phyloP scores from a whole-genome alignment of 1,140 invertebrate species.

The Caenorhabditis latens region DNA sequence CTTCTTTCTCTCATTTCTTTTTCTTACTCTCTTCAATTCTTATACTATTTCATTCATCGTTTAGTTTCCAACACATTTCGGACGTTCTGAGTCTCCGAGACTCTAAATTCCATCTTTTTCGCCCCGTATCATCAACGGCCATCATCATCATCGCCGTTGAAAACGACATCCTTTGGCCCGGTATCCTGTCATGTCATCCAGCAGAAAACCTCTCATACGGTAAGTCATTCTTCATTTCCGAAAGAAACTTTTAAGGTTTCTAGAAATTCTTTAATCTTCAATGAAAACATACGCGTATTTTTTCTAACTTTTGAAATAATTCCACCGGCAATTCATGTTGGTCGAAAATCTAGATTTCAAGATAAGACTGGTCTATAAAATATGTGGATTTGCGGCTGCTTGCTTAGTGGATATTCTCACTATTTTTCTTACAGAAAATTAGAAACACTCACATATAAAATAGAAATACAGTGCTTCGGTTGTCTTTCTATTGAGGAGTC shows the following conservation, averaged over 20 bases:
- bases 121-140: slow-evolving; percentile 41
- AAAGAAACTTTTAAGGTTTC: background rate
- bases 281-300: no score
- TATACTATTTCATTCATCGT: background rate
- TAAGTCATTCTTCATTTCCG: slow-evolving; percentile 10
- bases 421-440: no score
- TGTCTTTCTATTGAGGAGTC: no score
- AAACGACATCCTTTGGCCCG: slow-evolving; percentile 5
- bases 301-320: no score
- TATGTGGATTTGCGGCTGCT: no score
- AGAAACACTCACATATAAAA: no score
- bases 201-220: slow-evolving; percentile 49
- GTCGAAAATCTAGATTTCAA: no score
- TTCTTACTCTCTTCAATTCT: background rate
- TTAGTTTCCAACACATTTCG: slow-evolving; percentile 52
- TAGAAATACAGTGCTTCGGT: no score
- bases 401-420: no score
- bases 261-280: no score
- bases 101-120: background rate
- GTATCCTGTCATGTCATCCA: slow-evolving; percentile 52
- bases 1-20: background rate
- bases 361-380: no score
- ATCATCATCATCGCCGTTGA: slow-evolving; percentile 35
- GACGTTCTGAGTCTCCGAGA: slow-evolving; percentile 33
- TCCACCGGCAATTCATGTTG: no score